Percentiles rank a stretch among this genome's conserved stretches.
phyloP scores from a whole-genome alignment of 2,888 invertebrate species.

The Mesoligia furuncula region DNA sequence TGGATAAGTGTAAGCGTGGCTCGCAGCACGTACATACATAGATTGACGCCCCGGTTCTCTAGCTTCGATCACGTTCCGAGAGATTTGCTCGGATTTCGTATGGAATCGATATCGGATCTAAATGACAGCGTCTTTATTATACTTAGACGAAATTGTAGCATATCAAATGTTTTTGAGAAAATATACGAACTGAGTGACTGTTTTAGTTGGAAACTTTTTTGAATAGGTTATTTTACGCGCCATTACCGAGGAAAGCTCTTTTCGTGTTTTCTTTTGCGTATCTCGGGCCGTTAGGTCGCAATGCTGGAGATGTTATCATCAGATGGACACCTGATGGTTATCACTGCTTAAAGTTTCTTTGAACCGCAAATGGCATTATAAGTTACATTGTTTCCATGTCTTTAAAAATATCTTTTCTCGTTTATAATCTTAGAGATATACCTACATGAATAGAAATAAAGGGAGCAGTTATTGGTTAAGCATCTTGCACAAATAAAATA shows the following conservation, averaged over 20 bases:
- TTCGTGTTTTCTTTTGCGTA: constrained; percentile 45
- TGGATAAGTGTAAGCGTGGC: constrained; percentile 64
- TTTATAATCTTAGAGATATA: not conserved
- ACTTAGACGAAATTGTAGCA: constrained; percentile 49
- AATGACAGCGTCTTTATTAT: constrained; percentile 52
- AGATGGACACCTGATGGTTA: constrained; percentile 50
- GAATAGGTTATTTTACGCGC: constrained; percentile 59
- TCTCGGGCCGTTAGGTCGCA: constrained; percentile 41
- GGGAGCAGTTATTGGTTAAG: not conserved
- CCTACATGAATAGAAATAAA: not conserved
- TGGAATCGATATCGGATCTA: constrained; percentile 57
- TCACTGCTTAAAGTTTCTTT: constrained; percentile 16
- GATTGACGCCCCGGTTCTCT: constrained; percentile 54
- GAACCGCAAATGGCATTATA: constrained; percentile 7
- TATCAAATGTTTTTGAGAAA: constrained; percentile 57
- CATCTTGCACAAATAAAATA: not conserved
- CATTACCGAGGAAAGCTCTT: constrained; percentile 52
- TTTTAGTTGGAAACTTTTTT: constrained; percentile 58
- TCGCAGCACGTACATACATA: constrained; percentile 61
- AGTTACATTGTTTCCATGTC: not conserved
- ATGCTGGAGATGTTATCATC: constrained; percentile 48
- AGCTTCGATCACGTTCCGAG: constrained; percentile 58
- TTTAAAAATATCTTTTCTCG: too few relatives aligned
- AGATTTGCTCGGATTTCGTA: constrained; percentile 64
- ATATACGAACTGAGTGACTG: constrained; percentile 37